phyloP scores from a whole-genome alignment of 2,888 invertebrate species.

The Achlya flavicornis region DNA sequence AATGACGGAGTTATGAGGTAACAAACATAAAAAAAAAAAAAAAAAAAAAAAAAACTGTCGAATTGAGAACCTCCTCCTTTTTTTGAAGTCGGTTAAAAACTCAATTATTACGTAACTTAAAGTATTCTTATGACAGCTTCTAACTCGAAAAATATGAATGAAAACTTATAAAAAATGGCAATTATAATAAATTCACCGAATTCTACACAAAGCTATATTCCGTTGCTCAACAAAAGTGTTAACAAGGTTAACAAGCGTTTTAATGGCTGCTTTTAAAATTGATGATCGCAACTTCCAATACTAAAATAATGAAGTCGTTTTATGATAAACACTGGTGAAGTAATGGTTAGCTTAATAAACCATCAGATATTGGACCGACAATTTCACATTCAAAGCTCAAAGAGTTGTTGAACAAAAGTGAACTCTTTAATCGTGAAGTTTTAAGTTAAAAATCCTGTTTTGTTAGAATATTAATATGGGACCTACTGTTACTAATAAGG shows the following conservation, averaged over 20 bases:
- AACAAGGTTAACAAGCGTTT: slow-evolving; percentile 56
- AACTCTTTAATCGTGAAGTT: no score
- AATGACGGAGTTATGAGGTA: no score
- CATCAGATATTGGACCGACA: background rate
- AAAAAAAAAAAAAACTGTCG: no score
- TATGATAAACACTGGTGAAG: slow-evolving; percentile 28
- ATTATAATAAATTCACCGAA: slow-evolving; percentile 5
- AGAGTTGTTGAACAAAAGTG: background rate
- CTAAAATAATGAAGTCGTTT: slow-evolving; percentile 45
- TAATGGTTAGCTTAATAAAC: slow-evolving; percentile 7
- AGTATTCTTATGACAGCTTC: no score
- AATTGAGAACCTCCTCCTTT: no score
- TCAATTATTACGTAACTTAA: no score
- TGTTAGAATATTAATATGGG: no score
- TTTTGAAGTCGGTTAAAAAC: no score
- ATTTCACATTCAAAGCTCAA: background rate
- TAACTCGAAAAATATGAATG: no score
- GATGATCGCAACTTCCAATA: slow-evolving; percentile 52
- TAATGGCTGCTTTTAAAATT: slow-evolving; percentile 59
- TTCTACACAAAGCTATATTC: slow-evolving; percentile 2
- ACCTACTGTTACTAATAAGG: background rate
- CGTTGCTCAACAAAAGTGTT: slow-evolving; percentile 33
- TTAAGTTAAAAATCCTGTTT: no score
- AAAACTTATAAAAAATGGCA: background rate
- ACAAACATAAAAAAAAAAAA: no score